Evolutionary conservation across 2,113 vertebrate species (phyloP), one percentile per base, ranked within the genome.

Genomic region (Cygnus atratus): DNA sequence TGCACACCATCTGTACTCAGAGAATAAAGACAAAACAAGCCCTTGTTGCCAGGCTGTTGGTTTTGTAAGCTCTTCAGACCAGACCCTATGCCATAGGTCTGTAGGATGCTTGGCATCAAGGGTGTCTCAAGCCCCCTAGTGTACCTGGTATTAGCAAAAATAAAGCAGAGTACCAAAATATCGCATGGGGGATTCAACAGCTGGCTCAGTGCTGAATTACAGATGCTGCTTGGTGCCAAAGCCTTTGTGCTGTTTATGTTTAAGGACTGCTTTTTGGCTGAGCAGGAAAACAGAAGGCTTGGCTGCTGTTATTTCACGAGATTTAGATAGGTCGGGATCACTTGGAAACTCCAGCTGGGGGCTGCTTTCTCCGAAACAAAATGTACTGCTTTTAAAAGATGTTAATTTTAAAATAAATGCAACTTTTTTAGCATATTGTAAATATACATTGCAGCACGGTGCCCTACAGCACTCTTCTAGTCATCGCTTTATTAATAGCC

Each of bases 1-100:
- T 68, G 90, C 86, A 84, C 2, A 11, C 90, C 87, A 95, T 95
- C 91, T 93, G 92, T 31, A 74, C n/a, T 16, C 29, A 67, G 67
- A 74, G 71, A 95, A 96, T 74, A 63, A 88, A 95, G 75, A 70
- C 72, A 92, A 96, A 95, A 91, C 79, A 96, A 90, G 84, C 37
- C 72, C 50, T 28, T 46, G 50, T 43, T 77, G n/a, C 57, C 88
- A 84, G 76, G 61, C 72, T 90, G 48, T 75, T 82, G 37, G 25
- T 65, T 65, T 74, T 81, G 43, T 17, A 59, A 55, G 29, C 19
- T 78, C 65, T 75, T 57, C 1, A 12, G 90, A 65, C 74, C 24
- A 52, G 44, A 82, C 13, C 25, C 11, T 7, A 7, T 46, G 37
- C 46, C 72, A 52, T 13, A 25, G 35, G 43, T 75, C 79, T 31